phyloP scores from a whole-genome alignment of 2,797 vertebrate genomes.

The Etheostoma perlongum region DNA sequence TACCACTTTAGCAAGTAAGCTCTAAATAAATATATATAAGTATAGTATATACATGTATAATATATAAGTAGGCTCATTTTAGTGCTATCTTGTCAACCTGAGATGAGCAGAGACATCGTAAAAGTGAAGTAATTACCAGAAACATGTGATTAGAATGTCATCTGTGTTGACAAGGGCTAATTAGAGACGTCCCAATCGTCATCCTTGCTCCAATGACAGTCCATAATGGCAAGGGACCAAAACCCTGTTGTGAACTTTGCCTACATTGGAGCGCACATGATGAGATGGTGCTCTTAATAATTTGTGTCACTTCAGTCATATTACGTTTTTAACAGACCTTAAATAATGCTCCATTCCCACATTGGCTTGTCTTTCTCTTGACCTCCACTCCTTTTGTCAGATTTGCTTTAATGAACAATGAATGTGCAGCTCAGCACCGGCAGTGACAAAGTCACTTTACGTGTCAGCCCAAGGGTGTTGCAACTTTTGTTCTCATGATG shows the following conservation, averaged over 20 bases:
- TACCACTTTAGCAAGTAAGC: constrained; percentile 31
- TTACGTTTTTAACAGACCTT: constrained; percentile 68
- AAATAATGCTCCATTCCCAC: constrained; percentile 59
- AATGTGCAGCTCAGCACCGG: constrained; percentile 37
- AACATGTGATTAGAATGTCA: constrained; percentile 87
- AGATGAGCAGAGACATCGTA: constrained; percentile 68
- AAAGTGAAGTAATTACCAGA: constrained; percentile 85
- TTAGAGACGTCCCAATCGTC: constrained; percentile 82
- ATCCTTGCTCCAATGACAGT: constrained; percentile 67
- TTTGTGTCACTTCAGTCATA: constrained; percentile 78
- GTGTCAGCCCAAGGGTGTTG: constrained; percentile 50
- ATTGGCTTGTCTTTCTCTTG: constrained; percentile 58
- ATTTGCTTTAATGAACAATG: constrained; percentile 64
- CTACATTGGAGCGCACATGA: constrained; percentile 49
- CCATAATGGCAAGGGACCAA: constrained; percentile 73
- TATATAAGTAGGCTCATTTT: constrained; percentile 73
- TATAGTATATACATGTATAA: too few relatives aligned
- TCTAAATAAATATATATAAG: constrained; percentile 46
- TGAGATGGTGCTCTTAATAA: constrained; percentile 71
- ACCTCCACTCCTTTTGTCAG: constrained; percentile 68
- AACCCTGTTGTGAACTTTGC: constrained; percentile 78
- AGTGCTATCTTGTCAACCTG: constrained; percentile 68
- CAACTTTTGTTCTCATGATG: constrained; percentile 60
- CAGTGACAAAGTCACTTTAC: constrained; percentile 67
- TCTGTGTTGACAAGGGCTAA: constrained; percentile 82